Conservation (phyloP, 2,113 vertebrate species). For the Rousettus leschenaultii region DNA sequence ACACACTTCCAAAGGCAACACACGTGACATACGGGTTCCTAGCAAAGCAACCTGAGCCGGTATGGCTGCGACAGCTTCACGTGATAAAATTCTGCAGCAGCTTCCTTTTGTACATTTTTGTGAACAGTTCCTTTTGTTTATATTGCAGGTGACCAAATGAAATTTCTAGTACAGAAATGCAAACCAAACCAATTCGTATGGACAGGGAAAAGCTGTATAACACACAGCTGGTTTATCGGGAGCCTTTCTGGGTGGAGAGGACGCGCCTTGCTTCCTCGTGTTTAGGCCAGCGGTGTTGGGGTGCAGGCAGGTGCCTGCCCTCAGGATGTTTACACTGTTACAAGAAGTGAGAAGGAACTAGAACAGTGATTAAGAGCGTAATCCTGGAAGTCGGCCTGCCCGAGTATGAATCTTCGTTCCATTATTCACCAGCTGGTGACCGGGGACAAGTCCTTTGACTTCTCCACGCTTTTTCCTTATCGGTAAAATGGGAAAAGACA, state of each 20-base stretch:
- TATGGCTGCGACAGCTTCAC: not conserved
- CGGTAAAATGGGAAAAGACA: not conserved
- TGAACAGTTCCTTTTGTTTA: conserved; percentile 28
- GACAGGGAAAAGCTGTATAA: not conserved
- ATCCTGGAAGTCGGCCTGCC: not conserved
- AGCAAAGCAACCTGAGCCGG: not conserved
- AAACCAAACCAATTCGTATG: not conserved
- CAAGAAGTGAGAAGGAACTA: not conserved
- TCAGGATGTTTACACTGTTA: not conserved
- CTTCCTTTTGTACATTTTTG: conserved; percentile 6
- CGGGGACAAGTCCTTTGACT: not conserved
- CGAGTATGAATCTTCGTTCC: not conserved
- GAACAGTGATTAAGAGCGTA: not conserved
- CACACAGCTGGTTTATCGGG: not conserved
- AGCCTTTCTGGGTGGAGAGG: not conserved
- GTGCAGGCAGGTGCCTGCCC: not conserved
- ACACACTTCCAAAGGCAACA: not conserved
- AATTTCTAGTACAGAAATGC: not conserved
- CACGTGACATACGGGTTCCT: not conserved
- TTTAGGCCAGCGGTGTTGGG: not conserved
- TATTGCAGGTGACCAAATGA: conserved; percentile 3
- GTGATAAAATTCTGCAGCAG: not conserved
- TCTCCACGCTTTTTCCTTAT: not conserved
- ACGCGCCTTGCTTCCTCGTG: not conserved
- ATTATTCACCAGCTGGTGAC: not conserved